phyloP scores from a whole-genome alignment of 2,113 vertebrate species.

The Corvus moneduloides region DNA sequence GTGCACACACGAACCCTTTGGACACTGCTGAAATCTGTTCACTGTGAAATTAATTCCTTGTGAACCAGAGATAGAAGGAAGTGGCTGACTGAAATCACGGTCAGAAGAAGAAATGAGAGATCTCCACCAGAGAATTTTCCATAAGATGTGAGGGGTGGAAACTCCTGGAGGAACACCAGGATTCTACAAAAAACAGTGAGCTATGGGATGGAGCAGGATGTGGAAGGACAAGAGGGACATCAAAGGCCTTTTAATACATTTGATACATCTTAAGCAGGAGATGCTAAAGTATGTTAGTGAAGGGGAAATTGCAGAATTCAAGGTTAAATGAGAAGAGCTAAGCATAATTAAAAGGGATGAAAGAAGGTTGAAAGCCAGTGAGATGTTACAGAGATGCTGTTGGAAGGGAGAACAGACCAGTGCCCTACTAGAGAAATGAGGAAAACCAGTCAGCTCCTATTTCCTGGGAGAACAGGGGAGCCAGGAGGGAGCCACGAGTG shows the following conservation, averaged over 20 bases:
- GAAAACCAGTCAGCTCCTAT: not conserved
- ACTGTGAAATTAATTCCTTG: not conserved
- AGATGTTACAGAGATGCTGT: not conserved
- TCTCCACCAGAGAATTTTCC: not conserved
- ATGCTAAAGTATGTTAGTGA: not conserved
- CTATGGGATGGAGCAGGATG: not conserved
- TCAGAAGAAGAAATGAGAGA: not conserved
- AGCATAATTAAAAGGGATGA: not conserved
- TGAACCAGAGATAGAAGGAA: not conserved
- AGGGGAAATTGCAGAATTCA: not conserved
- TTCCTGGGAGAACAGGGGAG: not conserved
- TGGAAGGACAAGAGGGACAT: not conserved
- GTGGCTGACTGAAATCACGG: not conserved
- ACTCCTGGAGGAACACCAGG: not conserved
- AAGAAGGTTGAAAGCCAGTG: not conserved
- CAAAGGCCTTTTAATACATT: not conserved
- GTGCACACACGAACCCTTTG: not conserved
- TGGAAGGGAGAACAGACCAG: not conserved
- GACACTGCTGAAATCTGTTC: not conserved
- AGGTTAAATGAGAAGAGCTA: not conserved
- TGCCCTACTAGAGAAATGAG: not conserved
- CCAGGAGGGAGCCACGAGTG: not conserved
- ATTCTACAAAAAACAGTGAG: not conserved
- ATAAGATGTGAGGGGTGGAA: not conserved
- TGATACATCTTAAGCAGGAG: not conserved